Evolutionary conservation across 2,113 vertebrate species (phyloP).

Genomic region (Dicaeum eximium): DNA sequence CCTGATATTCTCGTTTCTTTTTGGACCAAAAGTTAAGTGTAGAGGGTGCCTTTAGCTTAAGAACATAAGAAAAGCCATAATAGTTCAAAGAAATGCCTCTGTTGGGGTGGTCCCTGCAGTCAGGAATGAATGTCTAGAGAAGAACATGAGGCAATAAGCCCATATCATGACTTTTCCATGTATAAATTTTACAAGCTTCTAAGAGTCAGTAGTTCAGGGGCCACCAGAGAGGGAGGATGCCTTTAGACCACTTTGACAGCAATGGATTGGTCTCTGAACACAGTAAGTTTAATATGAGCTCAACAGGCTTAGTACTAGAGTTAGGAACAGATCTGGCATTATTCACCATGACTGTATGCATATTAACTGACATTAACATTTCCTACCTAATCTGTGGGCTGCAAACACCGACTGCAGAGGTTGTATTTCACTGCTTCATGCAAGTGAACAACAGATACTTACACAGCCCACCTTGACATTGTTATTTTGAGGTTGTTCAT

Average conservation of each 20-base stretch:
- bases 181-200: background rate
- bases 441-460: background rate
- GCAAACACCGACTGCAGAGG: background rate
- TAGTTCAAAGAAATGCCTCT: background rate
- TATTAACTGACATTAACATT: background rate
- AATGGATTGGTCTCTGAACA: background rate
- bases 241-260: background rate
- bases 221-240: background rate
- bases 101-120: background rate
- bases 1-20: background rate
- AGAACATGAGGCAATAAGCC: background rate
- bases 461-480: background rate
- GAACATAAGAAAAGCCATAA: background rate
- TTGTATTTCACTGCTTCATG: background rate
- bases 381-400: background rate
- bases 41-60: background rate
- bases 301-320: background rate
- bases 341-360: background rate
- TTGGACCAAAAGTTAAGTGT: background rate
- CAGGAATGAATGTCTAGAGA: background rate
- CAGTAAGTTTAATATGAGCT: accelerated
- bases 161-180: background rate
- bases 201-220: background rate
- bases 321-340: background rate
- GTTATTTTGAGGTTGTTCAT: background rate